phyloP scores from a whole-genome alignment of 2,888 invertebrate genomes.

The Tipula confusa region DNA sequence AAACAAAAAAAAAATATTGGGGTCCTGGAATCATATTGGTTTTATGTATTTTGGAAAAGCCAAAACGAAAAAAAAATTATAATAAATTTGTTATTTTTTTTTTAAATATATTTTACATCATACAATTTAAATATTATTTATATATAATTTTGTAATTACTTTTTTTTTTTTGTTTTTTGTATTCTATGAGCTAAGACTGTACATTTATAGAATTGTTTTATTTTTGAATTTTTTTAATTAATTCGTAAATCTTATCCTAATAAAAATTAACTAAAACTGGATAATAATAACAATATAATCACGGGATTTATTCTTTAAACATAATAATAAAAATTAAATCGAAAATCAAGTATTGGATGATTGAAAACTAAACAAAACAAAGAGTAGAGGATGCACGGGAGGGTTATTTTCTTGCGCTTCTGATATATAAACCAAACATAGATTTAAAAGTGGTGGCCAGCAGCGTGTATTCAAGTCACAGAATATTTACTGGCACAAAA shows the following conservation, averaged over 20 bases:
- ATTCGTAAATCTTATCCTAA: slow-evolving; percentile 30
- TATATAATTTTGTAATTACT: background rate
- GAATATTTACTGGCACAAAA: background rate
- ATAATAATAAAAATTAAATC: background rate
- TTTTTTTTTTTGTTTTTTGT: background rate
- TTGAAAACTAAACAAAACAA: background rate
- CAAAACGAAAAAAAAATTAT: slow-evolving; percentile 5
- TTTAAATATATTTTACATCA: slow-evolving; percentile 26
- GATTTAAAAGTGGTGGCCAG: background rate
- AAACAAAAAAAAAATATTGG: background rate
- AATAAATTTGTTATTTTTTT: background rate
- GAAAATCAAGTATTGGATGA: background rate
- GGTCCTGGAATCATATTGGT: background rate
- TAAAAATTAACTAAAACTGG: slow-evolving; percentile 27
- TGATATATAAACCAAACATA: background rate
- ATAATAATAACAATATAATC: slow-evolving; percentile 27
- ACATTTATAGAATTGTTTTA: slow-evolving; percentile 29
- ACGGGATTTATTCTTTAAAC: background rate
- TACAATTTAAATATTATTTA: slow-evolving; percentile 12
- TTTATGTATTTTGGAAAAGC: background rate
- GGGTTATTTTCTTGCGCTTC: background rate
- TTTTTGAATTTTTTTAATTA: slow-evolving; percentile 26
- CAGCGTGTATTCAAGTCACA: background rate
- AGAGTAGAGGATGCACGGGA: background rate
- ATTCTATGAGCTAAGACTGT: slow-evolving; percentile 30